Base-by-base conservation (phyloP, 2,113 vertebrate species). In the Aspidoscelis tigris region DNA sequence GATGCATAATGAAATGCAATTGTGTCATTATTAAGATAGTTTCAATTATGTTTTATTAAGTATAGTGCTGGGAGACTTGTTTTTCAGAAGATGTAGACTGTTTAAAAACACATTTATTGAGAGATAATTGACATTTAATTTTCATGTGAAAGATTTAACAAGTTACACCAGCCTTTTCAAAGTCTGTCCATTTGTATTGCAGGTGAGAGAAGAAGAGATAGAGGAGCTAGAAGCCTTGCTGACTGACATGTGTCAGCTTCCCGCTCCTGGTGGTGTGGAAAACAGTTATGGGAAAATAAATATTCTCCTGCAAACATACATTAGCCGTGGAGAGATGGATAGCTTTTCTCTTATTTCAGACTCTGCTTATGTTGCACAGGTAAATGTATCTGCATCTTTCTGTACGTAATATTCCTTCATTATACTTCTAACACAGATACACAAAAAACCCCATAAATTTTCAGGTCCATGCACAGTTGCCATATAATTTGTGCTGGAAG, bases 321-420 rank as follows among this genome's bases (percentile, higher is more conserved):
- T 99, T 91, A 96, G 98, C 86, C 95, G 98, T 72, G 99, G 99
- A 74, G 98, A 99, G 87, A 97, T 99, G 89, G 99, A 99, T 94
- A 98, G 96, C 92, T 99, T 99, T 95, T 99, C 99, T 0, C 98
- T 99, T 85, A 98, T 99, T 94, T 99, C 99, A 2, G 99, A 99
- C 94, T 97, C 99, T 86, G 97, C 97, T 0, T 99, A 99, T 75
- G 98, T 99, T 90, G 99, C 99, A 4, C 99, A 99, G 97, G 99
- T 99, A 91, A 96, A 94, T 24, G 58, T 58, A 58, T 43, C 71
- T 64, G 47, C 43, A 65, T 10, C 20, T 3, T 47, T 24, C 2
- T 69, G 87, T 88, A 41, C 84, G 12, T 0, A 0, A 39, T 58
- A 71, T 20, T 93, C 11, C 39, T 61, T 7, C 76, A 18, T 0